phyloP scores from a whole-genome alignment of 2,113 vertebrate species.

The Neomonachus schauinslandi region DNA sequence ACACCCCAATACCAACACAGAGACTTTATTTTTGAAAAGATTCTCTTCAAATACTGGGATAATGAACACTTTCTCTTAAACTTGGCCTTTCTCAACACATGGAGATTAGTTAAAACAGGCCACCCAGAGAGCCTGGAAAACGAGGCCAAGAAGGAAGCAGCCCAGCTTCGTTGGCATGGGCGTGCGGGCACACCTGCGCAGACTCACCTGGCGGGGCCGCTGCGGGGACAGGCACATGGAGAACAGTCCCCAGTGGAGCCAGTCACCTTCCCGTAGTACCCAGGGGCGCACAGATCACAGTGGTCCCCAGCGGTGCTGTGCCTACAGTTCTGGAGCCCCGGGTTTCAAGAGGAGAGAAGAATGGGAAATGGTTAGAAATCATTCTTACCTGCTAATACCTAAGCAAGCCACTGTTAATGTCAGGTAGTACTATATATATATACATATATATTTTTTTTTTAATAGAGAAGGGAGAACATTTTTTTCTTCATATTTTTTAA shows the following conservation, averaged over 20 bases:
- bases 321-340: constrained; percentile 88
- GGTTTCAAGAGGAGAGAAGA: constrained; percentile 36
- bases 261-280: constrained; percentile 91
- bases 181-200: accelerated
- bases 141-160: accelerated
- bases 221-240: constrained; percentile 92
- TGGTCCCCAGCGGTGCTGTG: constrained; percentile 91
- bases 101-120: neutral
- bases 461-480: neutral
- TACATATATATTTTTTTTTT: neutral
- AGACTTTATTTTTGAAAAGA: neutral
- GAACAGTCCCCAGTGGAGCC: constrained; percentile 92
- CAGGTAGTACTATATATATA: accelerated
- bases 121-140: neutral
- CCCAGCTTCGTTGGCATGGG: accelerated
- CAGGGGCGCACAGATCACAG: constrained; percentile 90
- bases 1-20: neutral
- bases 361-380: neutral
- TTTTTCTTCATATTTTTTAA: neutral
- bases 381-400: neutral
- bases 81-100: neutral
- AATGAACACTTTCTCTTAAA: neutral
- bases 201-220: constrained; percentile 89
- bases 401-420: neutral
- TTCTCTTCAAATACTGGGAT: neutral